These are phyloP conservation scores for Drosophila chauvacae DNA, from an alignment of 1,140 invertebrate species.

Conservation along the genomic window DNA sequence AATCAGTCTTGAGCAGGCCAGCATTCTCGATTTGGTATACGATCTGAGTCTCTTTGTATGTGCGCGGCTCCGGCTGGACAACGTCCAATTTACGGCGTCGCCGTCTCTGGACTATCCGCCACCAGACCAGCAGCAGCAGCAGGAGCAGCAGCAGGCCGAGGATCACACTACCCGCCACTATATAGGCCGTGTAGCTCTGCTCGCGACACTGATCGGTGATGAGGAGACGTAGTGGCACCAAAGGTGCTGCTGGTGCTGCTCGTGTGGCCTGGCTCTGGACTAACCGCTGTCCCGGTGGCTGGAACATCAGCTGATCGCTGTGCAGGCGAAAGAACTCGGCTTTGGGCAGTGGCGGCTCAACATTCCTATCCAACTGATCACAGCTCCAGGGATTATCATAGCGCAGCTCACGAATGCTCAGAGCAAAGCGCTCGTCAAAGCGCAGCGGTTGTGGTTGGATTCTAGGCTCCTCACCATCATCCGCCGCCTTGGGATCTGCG, in stretches of 20 bases:
- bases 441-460: slow-evolving; percentile 40
- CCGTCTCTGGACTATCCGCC: slow-evolving; percentile 78
- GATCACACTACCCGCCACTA: slow-evolving; percentile 78
- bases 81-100: slow-evolving; percentile 86
- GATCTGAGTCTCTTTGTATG: slow-evolving; percentile 93
- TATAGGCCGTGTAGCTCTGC: slow-evolving; percentile 64
- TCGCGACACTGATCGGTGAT: slow-evolving; percentile 60
- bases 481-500: slow-evolving; percentile 7
- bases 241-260: not conserved
- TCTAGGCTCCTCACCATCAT: not conserved
- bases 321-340: slow-evolving; percentile 68
- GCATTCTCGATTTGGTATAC: slow-evolving; percentile 93
- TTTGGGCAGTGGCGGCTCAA: slow-evolving; percentile 60
- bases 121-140: slow-evolving; percentile 71
- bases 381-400: slow-evolving; percentile 72
- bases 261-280: not conserved
- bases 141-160: slow-evolving; percentile 80
- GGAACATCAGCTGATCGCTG: slow-evolving; percentile 66
- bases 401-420: slow-evolving; percentile 63
- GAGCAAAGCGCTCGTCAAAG: slow-evolving; percentile 65
- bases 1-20: slow-evolving; percentile 91
- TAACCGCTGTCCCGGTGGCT: not conserved
- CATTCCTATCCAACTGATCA: slow-evolving; percentile 59
- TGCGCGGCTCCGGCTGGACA: slow-evolving; percentile 91
- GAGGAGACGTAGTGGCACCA: slow-evolving; percentile 49